Percentiles rank a stretch among this genome's conserved stretches.
Conservation (phyloP, 2,797 vertebrate genomes). For the Clarias fuscus region DNA sequence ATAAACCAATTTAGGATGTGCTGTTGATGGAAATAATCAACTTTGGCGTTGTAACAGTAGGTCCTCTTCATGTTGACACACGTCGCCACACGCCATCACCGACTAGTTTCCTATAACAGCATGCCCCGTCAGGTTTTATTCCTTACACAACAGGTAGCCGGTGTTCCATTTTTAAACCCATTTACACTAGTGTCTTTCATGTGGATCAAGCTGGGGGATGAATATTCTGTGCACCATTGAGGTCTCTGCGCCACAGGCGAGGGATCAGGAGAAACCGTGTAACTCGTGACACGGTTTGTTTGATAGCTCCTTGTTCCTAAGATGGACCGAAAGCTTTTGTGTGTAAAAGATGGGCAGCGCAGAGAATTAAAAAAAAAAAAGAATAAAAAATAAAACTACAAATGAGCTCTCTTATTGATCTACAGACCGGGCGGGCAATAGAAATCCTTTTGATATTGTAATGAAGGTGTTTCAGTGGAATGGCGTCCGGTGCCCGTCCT, state of each 20-base stretch:
- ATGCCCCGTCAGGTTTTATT: neutral
- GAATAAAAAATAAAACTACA: slow-evolving; percentile 30
- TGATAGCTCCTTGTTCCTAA: slow-evolving; percentile 25
- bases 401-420: slow-evolving; percentile 49
- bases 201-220: slow-evolving; percentile 22
- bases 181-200: slow-evolving; percentile 23
- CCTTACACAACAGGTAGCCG: neutral
- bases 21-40: neutral
- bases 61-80: neutral
- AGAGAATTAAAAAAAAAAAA: slow-evolving; percentile 24
- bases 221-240: neutral
- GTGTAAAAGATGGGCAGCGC: slow-evolving; percentile 33
- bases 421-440: slow-evolving; percentile 13
- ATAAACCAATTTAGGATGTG: neutral
- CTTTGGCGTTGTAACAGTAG: neutral
- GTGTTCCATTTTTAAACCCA: slow-evolving; percentile 8
- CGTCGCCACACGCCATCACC: neutral
- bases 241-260: neutral
- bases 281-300: slow-evolving; percentile 24
- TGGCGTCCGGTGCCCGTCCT: slow-evolving; percentile 27
- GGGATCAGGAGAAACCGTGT: slow-evolving; percentile 18
- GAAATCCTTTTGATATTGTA: slow-evolving; percentile 57
- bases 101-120: slow-evolving; percentile 1
- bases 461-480: slow-evolving; percentile 45
- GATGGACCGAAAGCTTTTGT: slow-evolving; percentile 40